Evolutionary conservation across 1,140 invertebrate genomes (phyloP).

Genomic region (Caerostris darwini): DNA sequence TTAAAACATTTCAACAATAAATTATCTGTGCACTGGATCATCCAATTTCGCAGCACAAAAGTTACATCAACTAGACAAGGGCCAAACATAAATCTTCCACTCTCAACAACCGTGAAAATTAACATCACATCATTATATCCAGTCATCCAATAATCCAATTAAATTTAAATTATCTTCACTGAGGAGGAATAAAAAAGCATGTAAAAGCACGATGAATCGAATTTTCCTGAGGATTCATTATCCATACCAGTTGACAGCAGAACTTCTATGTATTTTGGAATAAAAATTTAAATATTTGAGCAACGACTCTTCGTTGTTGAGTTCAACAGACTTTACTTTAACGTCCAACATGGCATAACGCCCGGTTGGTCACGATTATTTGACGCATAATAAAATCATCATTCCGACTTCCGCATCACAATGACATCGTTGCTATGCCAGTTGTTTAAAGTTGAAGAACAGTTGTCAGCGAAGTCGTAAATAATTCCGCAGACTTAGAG

Average conservation of each 20-base stretch:
- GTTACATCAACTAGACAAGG: neutral
- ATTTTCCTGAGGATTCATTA: neutral
- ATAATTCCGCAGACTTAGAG: neutral
- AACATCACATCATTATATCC: neutral
- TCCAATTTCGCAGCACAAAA: neutral
- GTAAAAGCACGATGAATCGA: neutral
- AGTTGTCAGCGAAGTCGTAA: neutral
- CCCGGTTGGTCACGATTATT: conserved; percentile 2
- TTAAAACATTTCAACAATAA: neutral
- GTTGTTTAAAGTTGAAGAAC: conserved; percentile 11
- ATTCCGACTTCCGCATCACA: neutral
- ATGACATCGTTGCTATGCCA: neutral
- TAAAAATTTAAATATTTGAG: neutral
- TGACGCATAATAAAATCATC: neutral
- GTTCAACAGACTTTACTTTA: conserved; percentile 1
- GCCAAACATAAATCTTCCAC: neutral
- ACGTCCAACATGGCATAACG: neutral
- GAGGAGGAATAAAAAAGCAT: neutral
- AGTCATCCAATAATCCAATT: neutral
- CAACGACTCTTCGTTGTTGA: neutral
- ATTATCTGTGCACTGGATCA: neutral
- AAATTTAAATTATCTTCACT: neutral
- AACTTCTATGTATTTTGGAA: neutral
- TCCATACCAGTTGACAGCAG: neutral
- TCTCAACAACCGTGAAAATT: neutral